A percentile compares a stretch with the other conserved stretches of the same genome.
These are phyloP conservation scores for Lepidothrix coronata DNA, from an alignment of 2,113 vertebrate species.

Conservation along the genomic window DNA sequence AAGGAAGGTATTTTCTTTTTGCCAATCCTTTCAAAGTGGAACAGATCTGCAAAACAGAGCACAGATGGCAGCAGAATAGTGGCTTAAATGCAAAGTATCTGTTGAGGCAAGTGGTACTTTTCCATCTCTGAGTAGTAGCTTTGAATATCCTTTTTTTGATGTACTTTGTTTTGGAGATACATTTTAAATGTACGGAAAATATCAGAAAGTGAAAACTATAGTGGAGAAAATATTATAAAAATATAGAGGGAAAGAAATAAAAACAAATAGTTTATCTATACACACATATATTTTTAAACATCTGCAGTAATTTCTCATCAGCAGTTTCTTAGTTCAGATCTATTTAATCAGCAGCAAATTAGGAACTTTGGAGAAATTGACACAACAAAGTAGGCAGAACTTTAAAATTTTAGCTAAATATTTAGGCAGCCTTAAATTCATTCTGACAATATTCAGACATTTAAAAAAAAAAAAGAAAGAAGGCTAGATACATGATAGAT, in stretches of 20 bases:
- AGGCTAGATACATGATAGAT: neutral
- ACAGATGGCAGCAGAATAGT: constrained; percentile 24
- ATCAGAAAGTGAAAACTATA: neutral
- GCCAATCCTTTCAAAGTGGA: constrained; percentile 1
- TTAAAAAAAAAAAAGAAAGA: neutral
- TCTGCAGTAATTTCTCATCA: neutral
- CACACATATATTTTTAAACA: neutral
- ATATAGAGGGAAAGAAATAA: neutral
- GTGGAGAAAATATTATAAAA: neutral
- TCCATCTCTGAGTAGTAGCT: neutral
- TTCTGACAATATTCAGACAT: neutral
- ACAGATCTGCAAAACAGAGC: neutral
- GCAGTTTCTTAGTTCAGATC: neutral
- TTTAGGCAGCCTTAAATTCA: neutral
- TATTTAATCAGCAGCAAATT: neutral
- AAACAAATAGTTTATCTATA: neutral
- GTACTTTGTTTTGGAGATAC: neutral
- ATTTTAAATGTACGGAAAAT: neutral
- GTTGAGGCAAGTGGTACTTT: neutral
- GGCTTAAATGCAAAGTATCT: constrained; percentile 2
- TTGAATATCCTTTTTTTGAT: neutral
- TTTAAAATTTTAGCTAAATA: neutral
- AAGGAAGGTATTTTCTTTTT: constrained; percentile 43
- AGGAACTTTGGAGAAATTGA: neutral
- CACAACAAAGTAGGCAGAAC: neutral